phyloP scores from a whole-genome alignment of 2,888 invertebrate species.

The Synanthedon andrenaeformis region DNA sequence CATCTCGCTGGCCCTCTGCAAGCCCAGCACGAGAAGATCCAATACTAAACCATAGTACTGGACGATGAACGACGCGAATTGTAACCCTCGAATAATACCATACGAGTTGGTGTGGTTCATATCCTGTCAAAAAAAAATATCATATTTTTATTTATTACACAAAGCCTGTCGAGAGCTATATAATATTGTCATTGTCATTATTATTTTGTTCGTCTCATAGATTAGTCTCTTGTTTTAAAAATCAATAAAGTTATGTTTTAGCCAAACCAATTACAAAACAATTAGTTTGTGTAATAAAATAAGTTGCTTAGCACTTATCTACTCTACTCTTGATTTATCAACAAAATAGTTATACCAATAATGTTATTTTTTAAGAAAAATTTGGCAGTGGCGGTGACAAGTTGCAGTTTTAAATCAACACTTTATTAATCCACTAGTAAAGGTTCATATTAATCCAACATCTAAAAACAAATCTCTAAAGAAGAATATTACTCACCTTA shows the following conservation, averaged over 20 bases:
- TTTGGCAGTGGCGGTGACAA: too few species aligned
- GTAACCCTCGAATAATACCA: constrained; percentile 97
- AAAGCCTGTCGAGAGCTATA: background rate
- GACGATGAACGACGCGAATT: constrained; percentile 99
- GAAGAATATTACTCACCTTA: constrained; percentile 69
- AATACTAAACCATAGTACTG: constrained; percentile 98
- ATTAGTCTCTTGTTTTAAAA: too few species aligned
- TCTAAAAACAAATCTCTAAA: background rate
- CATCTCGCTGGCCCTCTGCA: constrained; percentile 98
- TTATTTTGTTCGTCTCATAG: background rate
- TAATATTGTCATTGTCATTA: background rate
- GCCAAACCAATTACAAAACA: too few species aligned
- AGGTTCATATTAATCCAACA: too few species aligned
- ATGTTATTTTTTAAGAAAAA: too few species aligned
- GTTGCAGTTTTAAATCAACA: too few species aligned
- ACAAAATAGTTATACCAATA: too few species aligned
- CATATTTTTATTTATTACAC: background rate
- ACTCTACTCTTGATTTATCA: too few species aligned
- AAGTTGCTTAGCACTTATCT: too few species aligned
- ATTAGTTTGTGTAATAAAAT: too few species aligned
- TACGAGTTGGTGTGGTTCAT: constrained; percentile 99
- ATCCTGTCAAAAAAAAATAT: constrained; percentile 68
- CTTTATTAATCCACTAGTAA: too few species aligned
- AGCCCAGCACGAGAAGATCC: constrained; percentile 95
- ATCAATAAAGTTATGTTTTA: too few species aligned